A percentile compares a stretch with the other conserved stretches of the same genome.
Evolutionary conservation across 1,140 invertebrate species (phyloP).

Genomic region (Lethrus apterus): DNA sequence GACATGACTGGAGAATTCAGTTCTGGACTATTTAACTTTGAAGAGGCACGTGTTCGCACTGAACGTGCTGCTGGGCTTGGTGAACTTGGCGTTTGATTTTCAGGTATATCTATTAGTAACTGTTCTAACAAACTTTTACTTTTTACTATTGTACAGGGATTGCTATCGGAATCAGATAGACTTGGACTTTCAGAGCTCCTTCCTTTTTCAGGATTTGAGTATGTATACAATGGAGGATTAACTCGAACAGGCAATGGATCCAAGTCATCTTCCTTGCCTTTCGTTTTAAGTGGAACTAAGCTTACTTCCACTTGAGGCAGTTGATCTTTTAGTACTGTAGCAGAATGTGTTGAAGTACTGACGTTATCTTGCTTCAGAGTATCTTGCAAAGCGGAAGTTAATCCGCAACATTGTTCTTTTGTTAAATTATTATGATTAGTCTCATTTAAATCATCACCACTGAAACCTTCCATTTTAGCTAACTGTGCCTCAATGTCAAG

Average conservation of each 20-base stretch:
- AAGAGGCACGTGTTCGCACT: conserved; percentile 60
- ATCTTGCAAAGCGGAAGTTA: conserved; percentile 34
- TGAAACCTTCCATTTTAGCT: conserved; percentile 57
- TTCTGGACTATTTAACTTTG: conserved; percentile 63
- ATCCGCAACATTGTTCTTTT: conserved; percentile 32
- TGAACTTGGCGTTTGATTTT: conserved; percentile 34
- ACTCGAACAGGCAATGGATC: conserved; percentile 63
- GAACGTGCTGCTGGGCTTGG: conserved; percentile 36
- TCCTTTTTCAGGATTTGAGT: conserved; percentile 62
- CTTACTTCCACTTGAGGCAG: conserved; percentile 20
- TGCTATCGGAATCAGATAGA: conserved; percentile 26
- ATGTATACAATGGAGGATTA: conserved; percentile 66
- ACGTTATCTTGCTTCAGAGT: conserved; percentile 26
- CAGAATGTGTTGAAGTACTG: conserved; percentile 11
- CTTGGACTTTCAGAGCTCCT: conserved; percentile 27
- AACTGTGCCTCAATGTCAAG: conserved; percentile 58
- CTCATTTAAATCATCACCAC: conserved; percentile 39
- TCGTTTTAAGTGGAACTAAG: conserved; percentile 16
- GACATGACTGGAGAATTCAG: conserved; percentile 43
- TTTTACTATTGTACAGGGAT: conserved; percentile 25
- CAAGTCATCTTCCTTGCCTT: conserved; percentile 42
- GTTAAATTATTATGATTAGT: conserved; percentile 32
- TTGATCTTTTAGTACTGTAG: conserved; percentile 11
- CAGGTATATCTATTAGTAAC: conserved; percentile 69
- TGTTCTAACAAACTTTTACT: conserved; percentile 63